A percentile compares a stretch with the other conserved stretches of the same genome.
phyloP scores from a whole-genome alignment of 2,797 vertebrate species.

The Xiphophorus birchmanni region DNA sequence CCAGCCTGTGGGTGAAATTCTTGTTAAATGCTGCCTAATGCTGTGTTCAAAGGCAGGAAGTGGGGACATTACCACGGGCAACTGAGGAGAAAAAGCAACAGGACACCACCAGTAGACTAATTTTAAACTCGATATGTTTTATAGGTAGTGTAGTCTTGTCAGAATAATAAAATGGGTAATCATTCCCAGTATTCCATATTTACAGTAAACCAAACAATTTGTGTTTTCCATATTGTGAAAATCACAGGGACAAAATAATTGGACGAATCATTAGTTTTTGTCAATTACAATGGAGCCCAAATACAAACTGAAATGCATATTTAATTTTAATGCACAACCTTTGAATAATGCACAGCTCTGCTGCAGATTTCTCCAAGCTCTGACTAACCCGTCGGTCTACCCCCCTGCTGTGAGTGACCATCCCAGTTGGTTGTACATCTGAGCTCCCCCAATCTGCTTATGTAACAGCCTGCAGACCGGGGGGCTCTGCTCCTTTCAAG shows the following conservation, averaged over 20 bases:
- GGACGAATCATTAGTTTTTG: background rate
- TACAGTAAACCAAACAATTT: background rate
- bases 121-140: background rate
- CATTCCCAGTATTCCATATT: background rate
- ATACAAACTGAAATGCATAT: background rate
- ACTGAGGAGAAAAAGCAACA: background rate
- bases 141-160: background rate
- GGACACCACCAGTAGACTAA: background rate
- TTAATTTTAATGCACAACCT: background rate
- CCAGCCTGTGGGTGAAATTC: background rate
- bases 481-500: constrained; percentile 52
- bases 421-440: constrained; percentile 35
- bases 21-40: background rate
- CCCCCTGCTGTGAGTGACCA: constrained; percentile 46
- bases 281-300: background rate
- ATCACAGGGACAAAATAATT: background rate
- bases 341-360: constrained; percentile 4
- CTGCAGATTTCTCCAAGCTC: constrained; percentile 38
- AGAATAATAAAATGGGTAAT: background rate
- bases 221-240: background rate
- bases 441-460: constrained; percentile 69
- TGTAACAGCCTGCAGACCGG: constrained; percentile 67
- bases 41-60: background rate
- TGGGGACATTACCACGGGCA: background rate
- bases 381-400: constrained; percentile 25